phyloP scores from a whole-genome alignment of 1,140 invertebrate species.

The Magallana ariakensis region DNA sequence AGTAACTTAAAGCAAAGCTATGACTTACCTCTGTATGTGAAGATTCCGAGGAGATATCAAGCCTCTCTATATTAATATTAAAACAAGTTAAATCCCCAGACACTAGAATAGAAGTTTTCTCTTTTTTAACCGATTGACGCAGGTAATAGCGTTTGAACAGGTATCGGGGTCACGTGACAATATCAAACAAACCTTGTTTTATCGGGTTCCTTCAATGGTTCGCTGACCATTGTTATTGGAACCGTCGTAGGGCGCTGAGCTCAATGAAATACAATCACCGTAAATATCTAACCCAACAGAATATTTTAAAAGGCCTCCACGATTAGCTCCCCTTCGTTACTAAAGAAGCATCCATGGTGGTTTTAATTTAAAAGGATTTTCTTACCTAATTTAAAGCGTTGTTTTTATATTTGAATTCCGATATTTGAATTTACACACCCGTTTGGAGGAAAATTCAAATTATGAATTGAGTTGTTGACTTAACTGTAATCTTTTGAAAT shows the following conservation, averaged over 20 bases:
- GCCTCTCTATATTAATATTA: background rate
- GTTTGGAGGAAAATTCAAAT: no score
- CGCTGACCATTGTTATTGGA: background rate
- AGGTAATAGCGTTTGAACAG: slow-evolving; percentile 23
- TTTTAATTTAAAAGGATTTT: background rate
- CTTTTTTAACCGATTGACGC: background rate
- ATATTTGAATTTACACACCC: background rate
- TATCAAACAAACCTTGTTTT: slow-evolving; percentile 28
- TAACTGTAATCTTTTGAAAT: no score
- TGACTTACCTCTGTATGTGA: background rate
- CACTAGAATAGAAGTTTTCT: background rate
- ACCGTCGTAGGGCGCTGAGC: background rate
- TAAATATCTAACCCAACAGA: background rate
- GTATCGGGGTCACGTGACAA: slow-evolving; percentile 4
- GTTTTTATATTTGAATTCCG: background rate
- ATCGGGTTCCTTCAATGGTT: background rate
- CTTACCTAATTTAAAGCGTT: background rate
- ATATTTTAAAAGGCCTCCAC: slow-evolving; percentile 5
- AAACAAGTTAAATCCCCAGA: background rate
- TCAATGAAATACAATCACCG: background rate
- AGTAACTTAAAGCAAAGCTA: background rate
- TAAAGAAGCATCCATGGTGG: background rate
- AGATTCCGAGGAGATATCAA: background rate
- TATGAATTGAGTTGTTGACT: no score
- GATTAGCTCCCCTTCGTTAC: background rate